Evolutionary conservation across 2,113 vertebrate genomes (phyloP).

Genomic region (Epinephelus fuscoguttatus): DNA sequence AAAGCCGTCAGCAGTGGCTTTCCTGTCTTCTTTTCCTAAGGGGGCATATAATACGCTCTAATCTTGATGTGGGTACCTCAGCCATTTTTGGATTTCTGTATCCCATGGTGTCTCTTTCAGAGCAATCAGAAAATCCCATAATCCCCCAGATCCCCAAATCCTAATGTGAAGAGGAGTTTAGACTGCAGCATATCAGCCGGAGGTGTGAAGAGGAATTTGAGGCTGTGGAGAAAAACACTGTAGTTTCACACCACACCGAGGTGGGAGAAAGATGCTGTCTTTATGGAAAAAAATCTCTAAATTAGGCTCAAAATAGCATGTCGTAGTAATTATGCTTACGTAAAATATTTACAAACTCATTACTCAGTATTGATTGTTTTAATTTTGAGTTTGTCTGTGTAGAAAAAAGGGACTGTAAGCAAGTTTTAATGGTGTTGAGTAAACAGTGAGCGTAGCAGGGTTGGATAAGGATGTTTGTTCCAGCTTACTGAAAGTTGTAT

Average conservation of each 20-base stretch:
- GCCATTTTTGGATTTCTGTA: conserved; percentile 76
- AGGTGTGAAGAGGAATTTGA: conserved; percentile 54
- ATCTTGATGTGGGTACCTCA: conserved; percentile 78
- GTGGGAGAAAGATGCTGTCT: conserved; percentile 1
- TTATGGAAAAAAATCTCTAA: neutral
- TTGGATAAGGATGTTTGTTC: conserved; percentile 11
- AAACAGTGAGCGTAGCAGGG: neutral
- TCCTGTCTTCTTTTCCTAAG: conserved; percentile 44
- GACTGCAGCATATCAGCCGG: conserved; percentile 51
- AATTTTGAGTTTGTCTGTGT: neutral
- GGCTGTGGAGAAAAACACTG: conserved; percentile 18
- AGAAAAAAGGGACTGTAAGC: neutral
- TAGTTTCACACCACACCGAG: conserved; percentile 3
- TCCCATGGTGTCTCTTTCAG: conserved; percentile 76
- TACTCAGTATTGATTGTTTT: conserved; percentile 25
- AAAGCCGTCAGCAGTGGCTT: conserved; percentile 41
- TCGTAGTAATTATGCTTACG: neutral
- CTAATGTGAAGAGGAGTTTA: conserved; percentile 65
- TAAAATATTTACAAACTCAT: conserved; percentile 4
- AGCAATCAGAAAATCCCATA: conserved; percentile 79
- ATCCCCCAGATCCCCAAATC: conserved; percentile 77
- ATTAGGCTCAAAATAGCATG: neutral
- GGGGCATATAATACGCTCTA: conserved; percentile 65
- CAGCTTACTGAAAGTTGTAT: neutral
- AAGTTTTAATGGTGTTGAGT: conserved; percentile 1